Evolutionary conservation across 2,888 invertebrate genomes (phyloP).

Genomic region (Coelopa pilipes): DNA sequence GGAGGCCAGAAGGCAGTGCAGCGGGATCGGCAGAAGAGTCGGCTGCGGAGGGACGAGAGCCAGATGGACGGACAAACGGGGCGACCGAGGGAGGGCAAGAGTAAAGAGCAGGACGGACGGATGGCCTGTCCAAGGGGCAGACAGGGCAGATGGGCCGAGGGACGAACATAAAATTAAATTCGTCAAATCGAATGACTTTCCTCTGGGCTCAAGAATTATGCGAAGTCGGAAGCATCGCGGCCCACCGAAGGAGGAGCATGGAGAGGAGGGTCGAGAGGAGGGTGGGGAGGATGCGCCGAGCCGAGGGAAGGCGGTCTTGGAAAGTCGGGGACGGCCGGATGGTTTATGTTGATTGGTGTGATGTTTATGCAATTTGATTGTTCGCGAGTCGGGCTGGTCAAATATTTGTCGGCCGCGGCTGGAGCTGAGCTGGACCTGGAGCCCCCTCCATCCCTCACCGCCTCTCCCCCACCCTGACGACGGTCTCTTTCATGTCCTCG

Average conservation of each 20-base stretch:
- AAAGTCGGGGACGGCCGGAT: neutral
- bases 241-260: too few relatives aligned
- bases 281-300: too few relatives aligned
- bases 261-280: too few relatives aligned
- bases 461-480: neutral
- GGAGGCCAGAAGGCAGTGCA: too few relatives aligned
- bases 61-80: too few relatives aligned
- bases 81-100: too few relatives aligned
- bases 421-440: too few relatives aligned
- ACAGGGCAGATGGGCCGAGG: conserved; percentile 3
- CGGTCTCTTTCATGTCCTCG: conserved; percentile 22
- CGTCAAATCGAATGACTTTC: conserved; percentile 34
- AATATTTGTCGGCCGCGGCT: conserved; percentile 29
- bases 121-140: neutral
- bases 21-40: too few relatives aligned
- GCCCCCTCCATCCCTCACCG: too few relatives aligned
- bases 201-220: conserved; percentile 30
- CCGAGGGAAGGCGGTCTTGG: neutral
- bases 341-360: conserved; percentile 26
- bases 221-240: conserved; percentile 27
- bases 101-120: too few relatives aligned
- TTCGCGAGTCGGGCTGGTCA: conserved; percentile 27
- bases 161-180: conserved; percentile 32
- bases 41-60: too few relatives aligned
- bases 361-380: conserved; percentile 36